Base-by-base conservation (phyloP, 2,113 vertebrate species). In the Collichthys lucidus region DNA sequence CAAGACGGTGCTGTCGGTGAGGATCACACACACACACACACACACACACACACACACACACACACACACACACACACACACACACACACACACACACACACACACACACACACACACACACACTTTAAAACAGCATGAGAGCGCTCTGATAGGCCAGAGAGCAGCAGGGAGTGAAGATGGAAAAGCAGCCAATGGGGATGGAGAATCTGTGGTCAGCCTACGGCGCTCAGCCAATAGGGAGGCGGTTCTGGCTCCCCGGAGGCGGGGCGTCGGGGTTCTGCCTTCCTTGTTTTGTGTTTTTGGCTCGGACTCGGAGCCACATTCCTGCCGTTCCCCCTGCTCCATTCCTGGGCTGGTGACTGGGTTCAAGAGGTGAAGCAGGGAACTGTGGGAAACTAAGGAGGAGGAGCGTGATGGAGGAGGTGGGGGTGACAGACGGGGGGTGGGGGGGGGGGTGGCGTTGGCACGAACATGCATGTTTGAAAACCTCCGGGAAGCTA, bases 301-400 rank as follows among this genome's bases (percentile, higher is more conserved):
- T 89, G 86, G 89, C 87, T 84, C n/a, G 20, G 57, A 79, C 62
- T 56, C 17, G 67, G 79, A 80, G 74, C 77, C 67, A 29, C 87
- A 89, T 92, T 91, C 89, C 87, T 89, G 81, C 87, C 69, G 75
- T 53, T 69, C 79, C 57, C 79, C 74, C 35, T 70, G 76, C 80
- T 85, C 72, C 85, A 65, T 71, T 91, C 87, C 91, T 80, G 87
- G 79, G 83, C 79, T 77, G 79, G 65, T 82, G 89, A 81, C 80
- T 68, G 80, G 49, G 88, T 91, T 92, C 88, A 91, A 76, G 31
- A 90, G 82, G 89, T 90, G 91, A 90, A 86, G 71, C 86, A 82
- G 64, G 83, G 89, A 91, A 91, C 87, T 91, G 91, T 91, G 89
- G 83, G 91, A 91, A 89, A 85, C 65, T 67, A 19, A 20, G 77